Percentiles rank a stretch among this genome's conserved stretches.
Evolutionary conservation across 2,797 vertebrate genomes (phyloP).

Genomic region (Dermochelys coriacea): DNA sequence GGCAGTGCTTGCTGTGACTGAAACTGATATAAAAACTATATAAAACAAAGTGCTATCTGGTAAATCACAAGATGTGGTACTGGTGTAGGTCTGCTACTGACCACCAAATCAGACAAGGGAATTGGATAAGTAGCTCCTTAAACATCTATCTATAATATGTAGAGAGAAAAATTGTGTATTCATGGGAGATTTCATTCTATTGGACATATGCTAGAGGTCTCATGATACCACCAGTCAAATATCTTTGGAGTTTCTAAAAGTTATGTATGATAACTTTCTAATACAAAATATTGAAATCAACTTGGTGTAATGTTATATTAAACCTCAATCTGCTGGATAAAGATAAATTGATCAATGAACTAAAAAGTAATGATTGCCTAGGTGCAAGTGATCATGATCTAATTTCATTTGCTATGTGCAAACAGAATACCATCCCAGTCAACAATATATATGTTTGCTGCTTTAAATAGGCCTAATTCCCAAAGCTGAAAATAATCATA

Average conservation of each 20-base stretch:
- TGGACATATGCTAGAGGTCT: background rate
- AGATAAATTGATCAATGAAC: background rate
- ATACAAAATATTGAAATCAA: background rate
- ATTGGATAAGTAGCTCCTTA: background rate
- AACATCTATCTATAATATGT: background rate
- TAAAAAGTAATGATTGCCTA: background rate
- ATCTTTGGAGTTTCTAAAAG: background rate
- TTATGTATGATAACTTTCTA: background rate
- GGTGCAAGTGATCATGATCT: background rate
- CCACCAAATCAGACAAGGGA: slow-evolving; percentile 6
- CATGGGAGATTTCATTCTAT: too few relatives aligned
- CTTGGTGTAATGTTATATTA: background rate
- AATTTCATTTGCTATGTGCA: background rate
- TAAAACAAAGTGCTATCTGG: background rate
- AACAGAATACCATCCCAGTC: background rate
- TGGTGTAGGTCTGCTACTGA: slow-evolving; percentile 3
- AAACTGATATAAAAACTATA: slow-evolving; percentile 50
- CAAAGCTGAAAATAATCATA: background rate
- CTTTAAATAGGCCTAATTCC: background rate
- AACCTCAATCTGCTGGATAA: background rate
- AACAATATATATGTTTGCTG: background rate
- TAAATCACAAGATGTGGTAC: background rate
- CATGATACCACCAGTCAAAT: background rate
- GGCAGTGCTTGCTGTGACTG: background rate
- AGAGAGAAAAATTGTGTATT: background rate